These are phyloP conservation scores for Tetrao urogallus DNA, from an alignment of 2,113 vertebrate species.

Conservation along the genomic window DNA sequence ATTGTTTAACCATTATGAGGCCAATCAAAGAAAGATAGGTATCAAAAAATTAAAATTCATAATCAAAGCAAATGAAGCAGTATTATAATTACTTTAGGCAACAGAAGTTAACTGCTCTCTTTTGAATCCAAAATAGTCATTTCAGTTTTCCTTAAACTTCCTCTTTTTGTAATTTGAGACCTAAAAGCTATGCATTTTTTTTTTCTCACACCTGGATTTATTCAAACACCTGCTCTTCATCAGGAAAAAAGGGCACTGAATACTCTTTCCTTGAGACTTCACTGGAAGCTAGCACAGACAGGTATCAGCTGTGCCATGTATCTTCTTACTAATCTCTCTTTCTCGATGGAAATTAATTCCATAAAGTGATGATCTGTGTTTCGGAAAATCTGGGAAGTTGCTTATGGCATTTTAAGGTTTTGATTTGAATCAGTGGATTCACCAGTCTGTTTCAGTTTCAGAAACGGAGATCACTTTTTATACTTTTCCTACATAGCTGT, in stretches of 20 bases:
- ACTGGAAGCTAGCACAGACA: background rate
- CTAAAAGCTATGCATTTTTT: background rate
- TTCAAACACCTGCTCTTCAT: background rate
- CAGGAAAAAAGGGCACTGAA: background rate
- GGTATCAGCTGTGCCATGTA: rapidly evolving
- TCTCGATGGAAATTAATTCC: background rate
- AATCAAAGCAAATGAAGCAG: conserved; percentile 8
- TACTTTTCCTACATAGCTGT: background rate
- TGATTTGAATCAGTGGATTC: background rate
- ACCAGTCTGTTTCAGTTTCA: background rate
- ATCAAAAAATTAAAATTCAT: background rate
- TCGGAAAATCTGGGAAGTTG: background rate
- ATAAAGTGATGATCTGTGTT: background rate
- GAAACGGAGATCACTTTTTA: background rate
- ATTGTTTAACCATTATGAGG: background rate
- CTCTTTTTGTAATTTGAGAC: background rate
- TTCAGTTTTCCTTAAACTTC: background rate
- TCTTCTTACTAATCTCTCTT: background rate
- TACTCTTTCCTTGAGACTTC: background rate
- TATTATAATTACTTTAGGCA: background rate
- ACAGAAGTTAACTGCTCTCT: background rate
- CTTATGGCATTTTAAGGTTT: background rate
- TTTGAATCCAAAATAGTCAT: background rate
- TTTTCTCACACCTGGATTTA: background rate
- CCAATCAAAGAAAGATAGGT: background rate